Evolutionary conservation across 1,140 invertebrate genomes (phyloP), one percentile per base, ranked within the genome.

Genomic region (Drosophila rufa): DNA sequence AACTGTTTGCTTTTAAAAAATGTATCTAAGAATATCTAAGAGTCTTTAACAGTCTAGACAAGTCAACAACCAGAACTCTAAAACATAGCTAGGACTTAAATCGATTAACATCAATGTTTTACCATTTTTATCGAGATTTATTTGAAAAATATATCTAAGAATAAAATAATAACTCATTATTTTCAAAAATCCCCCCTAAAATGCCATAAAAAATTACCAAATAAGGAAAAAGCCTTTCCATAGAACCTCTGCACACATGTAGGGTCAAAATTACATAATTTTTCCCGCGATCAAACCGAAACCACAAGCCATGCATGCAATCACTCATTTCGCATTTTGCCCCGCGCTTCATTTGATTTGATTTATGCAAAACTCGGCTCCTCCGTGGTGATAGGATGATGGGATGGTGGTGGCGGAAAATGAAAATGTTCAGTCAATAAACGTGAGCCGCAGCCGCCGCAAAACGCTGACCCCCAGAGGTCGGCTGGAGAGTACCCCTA

Each of bases 381-480:
- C 36, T 40, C 19, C 51, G 33, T 30, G 22, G 4, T 50, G 48
- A 11, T 14, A 27, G 12, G 22, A 2, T 50, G 48, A 11, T 14
- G 50, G 12, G 30, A 0, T 36, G 33, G 33, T 22, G 51, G 56
- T 27, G n/a, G 33, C 43, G 68, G 55, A 38, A 71, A 71, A 58
- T 57, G 65, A 40, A 71, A 71, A 50, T 73, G 27, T 73, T 73
- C 67, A 73, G 45, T 73, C 53, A 73, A 71, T 60, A 73, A 71
- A 73, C 69, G 67, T 73, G 67, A 73, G 69, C 38, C 14, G 17
- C 64, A 11, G 51, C 51, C 51, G 51, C 51, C 51, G 51, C 33
- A 60, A 60, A 73, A 59, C 15, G 53, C 50, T 59, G 69, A 73
- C 69, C 69, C 67, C 19, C 15, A 19, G 17, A 73, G 69, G 69